Evolutionary conservation across 2,888 invertebrate genomes (phyloP).

Genomic region (Mesodorylaimus sp.): DNA sequence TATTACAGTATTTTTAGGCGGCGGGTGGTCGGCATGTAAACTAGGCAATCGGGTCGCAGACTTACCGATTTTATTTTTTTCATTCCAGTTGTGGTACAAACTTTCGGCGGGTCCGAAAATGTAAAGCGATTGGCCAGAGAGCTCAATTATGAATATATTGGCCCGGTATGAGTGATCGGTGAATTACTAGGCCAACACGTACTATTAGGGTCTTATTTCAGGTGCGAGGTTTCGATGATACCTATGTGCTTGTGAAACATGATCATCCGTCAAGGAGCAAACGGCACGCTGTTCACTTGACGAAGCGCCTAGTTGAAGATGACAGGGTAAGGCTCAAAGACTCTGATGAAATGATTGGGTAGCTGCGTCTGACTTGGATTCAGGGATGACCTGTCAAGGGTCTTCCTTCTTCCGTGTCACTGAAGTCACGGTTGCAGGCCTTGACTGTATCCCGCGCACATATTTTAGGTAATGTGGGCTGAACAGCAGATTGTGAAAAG

Average conservation of each 20-base stretch:
- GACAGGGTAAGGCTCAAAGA: background rate
- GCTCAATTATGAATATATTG: background rate
- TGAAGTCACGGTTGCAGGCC: background rate
- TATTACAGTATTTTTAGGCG: too few relatives aligned
- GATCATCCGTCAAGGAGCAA: background rate
- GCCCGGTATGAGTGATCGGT: background rate
- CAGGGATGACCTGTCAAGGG: too few relatives aligned
- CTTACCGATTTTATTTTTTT: too few relatives aligned
- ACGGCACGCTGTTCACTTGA: slow-evolving; percentile 1
- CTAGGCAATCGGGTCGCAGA: too few relatives aligned
- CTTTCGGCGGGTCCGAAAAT: background rate
- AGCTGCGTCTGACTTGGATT: too few relatives aligned
- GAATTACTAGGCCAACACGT: background rate
- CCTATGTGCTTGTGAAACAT: background rate
- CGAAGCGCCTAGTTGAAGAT: background rate
- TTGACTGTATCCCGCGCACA: background rate
- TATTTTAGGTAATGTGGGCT: slow-evolving; percentile 41
- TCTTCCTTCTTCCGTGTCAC: too few relatives aligned
- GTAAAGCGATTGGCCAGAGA: background rate
- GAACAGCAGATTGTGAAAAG: slow-evolving; percentile 60
- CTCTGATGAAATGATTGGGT: too few relatives aligned
- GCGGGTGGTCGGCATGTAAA: too few relatives aligned
- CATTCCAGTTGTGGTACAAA: too few relatives aligned
- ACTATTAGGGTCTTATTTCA: background rate
- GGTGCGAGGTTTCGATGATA: background rate